Evolutionary conservation across 2,888 invertebrate species (phyloP).

Genomic region (Serripes groenlandicus): DNA sequence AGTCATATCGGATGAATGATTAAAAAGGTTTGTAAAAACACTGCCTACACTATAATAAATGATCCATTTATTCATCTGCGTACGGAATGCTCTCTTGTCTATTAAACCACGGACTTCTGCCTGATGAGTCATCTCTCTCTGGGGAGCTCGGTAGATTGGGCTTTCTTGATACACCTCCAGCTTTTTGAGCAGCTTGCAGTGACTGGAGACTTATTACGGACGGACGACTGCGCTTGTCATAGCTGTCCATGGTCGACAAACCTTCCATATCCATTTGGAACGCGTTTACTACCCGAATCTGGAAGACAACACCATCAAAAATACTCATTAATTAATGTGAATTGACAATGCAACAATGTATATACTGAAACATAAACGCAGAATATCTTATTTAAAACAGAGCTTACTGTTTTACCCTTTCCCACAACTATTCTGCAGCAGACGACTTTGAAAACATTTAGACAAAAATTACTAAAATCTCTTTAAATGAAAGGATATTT

Average conservation of each 20-base stretch:
- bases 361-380: too few species aligned
- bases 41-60: not conserved
- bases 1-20: too few species aligned
- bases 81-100: constrained; percentile 84
- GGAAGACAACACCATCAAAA: constrained; percentile 85
- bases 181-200: constrained; percentile 77
- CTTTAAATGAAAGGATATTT: too few species aligned
- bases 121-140: constrained; percentile 78
- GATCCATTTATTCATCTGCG: constrained; percentile 79
- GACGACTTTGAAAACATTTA: too few species aligned
- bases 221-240: constrained; percentile 85
- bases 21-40: too few species aligned
- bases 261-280: constrained; percentile 89
- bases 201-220: constrained; percentile 85
- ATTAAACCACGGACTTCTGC: constrained; percentile 75
- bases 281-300: constrained; percentile 99
- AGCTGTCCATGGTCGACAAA: constrained; percentile 88
- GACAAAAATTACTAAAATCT: too few species aligned
- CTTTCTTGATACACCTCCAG: constrained; percentile 77
- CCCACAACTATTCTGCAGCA: too few species aligned
- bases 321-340: too few species aligned
- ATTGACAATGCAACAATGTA: too few species aligned
- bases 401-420: too few species aligned
- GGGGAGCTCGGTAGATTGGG: constrained; percentile 83
- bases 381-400: too few species aligned